Evolutionary conservation across 92 coral and sea anemone genomes (phyloP).

Genomic region (Zoanthus solanderi): DNA sequence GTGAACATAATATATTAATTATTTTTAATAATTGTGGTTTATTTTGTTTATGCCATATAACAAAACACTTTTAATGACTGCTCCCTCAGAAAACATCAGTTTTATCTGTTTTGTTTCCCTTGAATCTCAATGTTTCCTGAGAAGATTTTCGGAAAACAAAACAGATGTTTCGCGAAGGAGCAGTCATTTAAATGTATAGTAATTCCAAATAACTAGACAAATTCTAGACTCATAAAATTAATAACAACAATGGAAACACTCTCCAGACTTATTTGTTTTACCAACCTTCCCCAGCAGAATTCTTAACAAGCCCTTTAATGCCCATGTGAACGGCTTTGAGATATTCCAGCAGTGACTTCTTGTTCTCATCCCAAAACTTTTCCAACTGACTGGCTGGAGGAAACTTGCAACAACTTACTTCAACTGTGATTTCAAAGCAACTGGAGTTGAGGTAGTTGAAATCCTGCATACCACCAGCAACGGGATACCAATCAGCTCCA

Average conservation of each 20-base stretch:
- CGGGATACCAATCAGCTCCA: slow-evolving; percentile 95
- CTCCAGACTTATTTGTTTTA: neutral
- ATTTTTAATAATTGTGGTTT: no score
- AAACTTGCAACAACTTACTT: slow-evolving; percentile 96
- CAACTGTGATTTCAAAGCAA: slow-evolving; percentile 92
- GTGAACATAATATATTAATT: no score
- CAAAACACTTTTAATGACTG: no score
- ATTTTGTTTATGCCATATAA: no score
- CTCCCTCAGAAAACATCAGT: no score
- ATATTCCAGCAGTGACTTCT: slow-evolving; percentile 76
- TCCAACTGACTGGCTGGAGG: slow-evolving; percentile 64
- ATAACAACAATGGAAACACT: neutral
- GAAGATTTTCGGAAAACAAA: no score
- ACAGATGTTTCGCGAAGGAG: no score
- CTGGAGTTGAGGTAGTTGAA: slow-evolving; percentile 89
- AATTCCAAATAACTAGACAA: no score
- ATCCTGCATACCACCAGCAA: slow-evolving; percentile 98
- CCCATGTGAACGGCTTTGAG: slow-evolving; percentile 88
- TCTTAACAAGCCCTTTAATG: slow-evolving; percentile 83
- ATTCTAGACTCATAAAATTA: neutral
- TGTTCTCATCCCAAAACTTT: slow-evolving; percentile 82
- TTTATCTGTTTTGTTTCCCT: no score
- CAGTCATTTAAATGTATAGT: no score
- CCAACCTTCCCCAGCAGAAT: slow-evolving; percentile 65
- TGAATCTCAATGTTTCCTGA: no score